Conservation (phyloP, 2,888 invertebrate genomes). For the Scaptomyza tumidula region DNA sequence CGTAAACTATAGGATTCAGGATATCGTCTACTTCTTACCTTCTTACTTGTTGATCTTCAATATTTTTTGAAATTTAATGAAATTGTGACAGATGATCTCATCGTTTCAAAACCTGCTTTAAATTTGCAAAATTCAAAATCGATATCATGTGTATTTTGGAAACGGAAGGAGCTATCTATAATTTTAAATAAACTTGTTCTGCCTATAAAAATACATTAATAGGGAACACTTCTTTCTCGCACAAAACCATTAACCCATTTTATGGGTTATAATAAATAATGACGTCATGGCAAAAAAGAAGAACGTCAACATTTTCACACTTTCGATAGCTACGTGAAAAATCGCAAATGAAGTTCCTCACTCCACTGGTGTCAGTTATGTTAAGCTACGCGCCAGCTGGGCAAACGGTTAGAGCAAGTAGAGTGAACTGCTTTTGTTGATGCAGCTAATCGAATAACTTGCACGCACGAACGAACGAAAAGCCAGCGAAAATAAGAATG, state of each 20-base stretch:
- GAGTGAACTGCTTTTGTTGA: conserved; percentile 34
- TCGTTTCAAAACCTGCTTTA: no score
- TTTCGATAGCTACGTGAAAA: conserved; percentile 60
- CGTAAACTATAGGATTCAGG: no score
- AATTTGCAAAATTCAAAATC: no score
- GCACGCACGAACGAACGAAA: conserved; percentile 71
- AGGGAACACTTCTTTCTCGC: no score
- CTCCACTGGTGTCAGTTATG: not conserved
- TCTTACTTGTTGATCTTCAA: no score
- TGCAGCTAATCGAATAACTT: conserved; percentile 66
- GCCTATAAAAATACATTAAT: no score
- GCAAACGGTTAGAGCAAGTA: conserved; percentile 11
- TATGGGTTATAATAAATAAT: not conserved
- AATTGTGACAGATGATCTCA: no score
- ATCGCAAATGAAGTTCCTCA: not conserved
- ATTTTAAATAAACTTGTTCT: no score
- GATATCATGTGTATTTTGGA: no score
- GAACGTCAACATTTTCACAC: conserved; percentile 47
- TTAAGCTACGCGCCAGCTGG: conserved; percentile 26
- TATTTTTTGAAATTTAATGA: no score
- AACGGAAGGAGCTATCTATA: no score
- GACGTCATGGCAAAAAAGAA: not conserved
- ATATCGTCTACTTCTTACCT: no score
- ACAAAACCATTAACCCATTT: not conserved
- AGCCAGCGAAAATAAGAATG: conserved; percentile 27